phyloP scores from a whole-genome alignment of 92 coral and sea anemone genomes.

The Phenganax marumi region DNA sequence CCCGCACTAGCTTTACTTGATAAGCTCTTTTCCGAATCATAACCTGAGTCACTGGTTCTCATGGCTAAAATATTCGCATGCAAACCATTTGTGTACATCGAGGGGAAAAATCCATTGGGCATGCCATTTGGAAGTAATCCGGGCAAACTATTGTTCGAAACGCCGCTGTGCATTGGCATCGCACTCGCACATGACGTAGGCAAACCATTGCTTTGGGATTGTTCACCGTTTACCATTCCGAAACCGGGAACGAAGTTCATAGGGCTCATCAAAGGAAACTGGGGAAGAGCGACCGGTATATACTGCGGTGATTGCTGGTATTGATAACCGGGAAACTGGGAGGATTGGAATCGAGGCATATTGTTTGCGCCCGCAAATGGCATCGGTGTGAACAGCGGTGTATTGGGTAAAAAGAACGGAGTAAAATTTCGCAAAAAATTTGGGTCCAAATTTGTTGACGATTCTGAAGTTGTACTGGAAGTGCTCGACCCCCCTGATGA shows the following conservation, averaged over 20 bases:
- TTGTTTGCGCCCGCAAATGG: constrained; percentile 21
- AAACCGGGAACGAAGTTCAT: constrained; percentile 33
- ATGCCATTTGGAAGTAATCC: not conserved
- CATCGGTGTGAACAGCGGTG: constrained; percentile 25
- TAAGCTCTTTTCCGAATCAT: constrained; percentile 15
- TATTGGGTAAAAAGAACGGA: constrained; percentile 29
- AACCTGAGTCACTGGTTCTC: constrained; percentile 39
- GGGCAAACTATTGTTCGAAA: not conserved
- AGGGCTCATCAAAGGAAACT: constrained; percentile 22
- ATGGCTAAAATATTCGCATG: constrained; percentile 30
- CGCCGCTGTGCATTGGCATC: not conserved
- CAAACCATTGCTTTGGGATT: not conserved
- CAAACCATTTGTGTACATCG: constrained; percentile 29
- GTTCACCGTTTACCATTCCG: constrained; percentile 30
- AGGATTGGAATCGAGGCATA: constrained; percentile 53
- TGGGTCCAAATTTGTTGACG: not conserved
- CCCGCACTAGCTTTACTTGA: not conserved
- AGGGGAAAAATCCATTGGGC: constrained; percentile 23
- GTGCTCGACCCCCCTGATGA: not conserved
- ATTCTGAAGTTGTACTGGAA: not conserved
- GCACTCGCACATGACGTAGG: not conserved
- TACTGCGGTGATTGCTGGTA: constrained; percentile 83
- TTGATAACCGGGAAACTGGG: constrained; percentile 78
- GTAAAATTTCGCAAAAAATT: not conserved
- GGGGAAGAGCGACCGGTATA: constrained; percentile 75